Evolutionary conservation across 2,797 vertebrate species (phyloP), one percentile per base, ranked within the genome.

Genomic region (Leptodactylus fallax): DNA sequence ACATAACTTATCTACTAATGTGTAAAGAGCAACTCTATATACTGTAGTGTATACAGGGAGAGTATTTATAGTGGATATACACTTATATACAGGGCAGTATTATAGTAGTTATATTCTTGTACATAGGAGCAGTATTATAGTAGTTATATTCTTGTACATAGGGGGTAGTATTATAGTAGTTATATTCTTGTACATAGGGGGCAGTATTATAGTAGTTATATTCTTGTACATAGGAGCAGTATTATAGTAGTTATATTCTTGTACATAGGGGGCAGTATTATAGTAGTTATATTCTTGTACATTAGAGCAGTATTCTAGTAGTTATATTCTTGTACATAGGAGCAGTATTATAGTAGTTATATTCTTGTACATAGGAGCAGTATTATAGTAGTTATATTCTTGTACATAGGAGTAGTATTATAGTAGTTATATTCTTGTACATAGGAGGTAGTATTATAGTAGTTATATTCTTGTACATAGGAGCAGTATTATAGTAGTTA

Each of bases 401-500:
- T 58, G 56, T 58, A 58, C 56, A 58, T 58, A 58, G 56, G 17
- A 58, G 51, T 13, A 58, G 56, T 58, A 58, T 58, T 58, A 58
- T 58, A 58, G 56, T 27, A 67, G 23, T 67, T 27, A 27, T 67
- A 67, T 65, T 65, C 61, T 25, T 65, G n/a, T 65, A 67, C 12
- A 67, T 27, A 27, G 63, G 23, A 10, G 11, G 63, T 23, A 67
- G 23, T 67, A 67, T 67, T 67, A 67, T 58, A 58, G 61, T 67
- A 67, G 63, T 67, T 67, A 67, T 67, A 67, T 67, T 67, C 63
- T 14, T 67, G 63, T 67, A 27, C 17, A 25, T 25, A 25, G 69
- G 69, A 13, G 65, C 27, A 69, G 65, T 36, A 69, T 69, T 69
- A 69, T 69, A 69, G 65, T 69, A 69, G 65, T 36, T 69, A 69